Evolutionary conservation across 2,888 invertebrate species (phyloP).

Genomic region (Drosophila birchii): DNA sequence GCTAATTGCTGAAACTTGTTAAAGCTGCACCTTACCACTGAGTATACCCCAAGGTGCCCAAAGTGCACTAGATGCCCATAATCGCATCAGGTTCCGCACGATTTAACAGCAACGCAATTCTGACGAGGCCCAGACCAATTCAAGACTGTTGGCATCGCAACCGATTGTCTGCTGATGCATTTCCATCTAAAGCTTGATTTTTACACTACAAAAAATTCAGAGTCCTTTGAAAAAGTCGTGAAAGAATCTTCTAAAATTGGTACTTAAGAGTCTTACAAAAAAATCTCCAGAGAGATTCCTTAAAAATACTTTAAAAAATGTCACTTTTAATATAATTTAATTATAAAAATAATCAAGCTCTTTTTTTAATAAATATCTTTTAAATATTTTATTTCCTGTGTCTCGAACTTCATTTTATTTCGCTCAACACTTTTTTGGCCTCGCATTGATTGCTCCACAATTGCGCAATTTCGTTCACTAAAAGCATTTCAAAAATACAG

Average conservation of each 20-base stretch:
- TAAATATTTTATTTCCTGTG: not conserved
- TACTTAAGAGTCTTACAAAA: too few relatives aligned
- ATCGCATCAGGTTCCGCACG: constrained; percentile 85
- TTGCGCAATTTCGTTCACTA: constrained; percentile 70
- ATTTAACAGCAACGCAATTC: constrained; percentile 81
- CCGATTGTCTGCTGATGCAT: constrained; percentile 39
- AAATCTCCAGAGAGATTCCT: too few relatives aligned
- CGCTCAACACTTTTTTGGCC: constrained; percentile 69
- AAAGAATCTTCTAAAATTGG: too few relatives aligned
- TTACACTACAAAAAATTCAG: not conserved
- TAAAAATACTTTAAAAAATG: not conserved
- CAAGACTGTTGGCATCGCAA: constrained; percentile 59
- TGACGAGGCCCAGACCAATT: constrained; percentile 29
- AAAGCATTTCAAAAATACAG: constrained; percentile 62
- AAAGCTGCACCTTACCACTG: constrained; percentile 28
- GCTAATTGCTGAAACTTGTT: constrained; percentile 63
- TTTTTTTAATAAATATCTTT: not conserved
- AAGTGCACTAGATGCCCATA: constrained; percentile 68
- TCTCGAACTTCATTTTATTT: constrained; percentile 16
- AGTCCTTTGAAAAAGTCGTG: too few relatives aligned
- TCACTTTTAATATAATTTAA: not conserved
- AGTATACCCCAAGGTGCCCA: not conserved
- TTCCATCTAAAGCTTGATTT: constrained; percentile 11
- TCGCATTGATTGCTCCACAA: constrained; percentile 73
- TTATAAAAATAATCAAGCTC: too few relatives aligned